Conservation (phyloP, 2,888 invertebrate species). For the Galerucella calmariensis region DNA sequence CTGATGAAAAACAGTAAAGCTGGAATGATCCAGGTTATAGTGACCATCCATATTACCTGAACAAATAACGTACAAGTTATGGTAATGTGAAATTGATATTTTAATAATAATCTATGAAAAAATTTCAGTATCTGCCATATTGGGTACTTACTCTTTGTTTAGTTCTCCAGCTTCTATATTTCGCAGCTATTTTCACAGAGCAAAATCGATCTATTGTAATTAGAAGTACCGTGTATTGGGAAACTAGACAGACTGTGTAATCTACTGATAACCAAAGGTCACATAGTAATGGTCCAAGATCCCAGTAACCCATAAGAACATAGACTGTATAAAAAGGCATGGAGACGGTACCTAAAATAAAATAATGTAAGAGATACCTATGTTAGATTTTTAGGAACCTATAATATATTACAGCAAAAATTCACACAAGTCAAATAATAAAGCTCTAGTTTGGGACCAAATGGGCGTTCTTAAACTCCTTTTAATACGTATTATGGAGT, state of each 20-base stretch:
- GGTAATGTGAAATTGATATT: too few relatives aligned
- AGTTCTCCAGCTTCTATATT: slow-evolving; percentile 96
- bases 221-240: slow-evolving; percentile 97
- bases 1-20: slow-evolving; percentile 96
- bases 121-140: neutral
- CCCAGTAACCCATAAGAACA: slow-evolving; percentile 96
- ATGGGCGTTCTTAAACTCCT: too few relatives aligned
- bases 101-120: too few relatives aligned
- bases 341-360: slow-evolving; percentile 85
- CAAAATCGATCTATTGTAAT: slow-evolving; percentile 99
- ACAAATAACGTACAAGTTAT: neutral
- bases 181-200: slow-evolving; percentile 97
- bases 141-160: slow-evolving; percentile 72
- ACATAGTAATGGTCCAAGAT: slow-evolving; percentile 93
- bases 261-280: slow-evolving; percentile 99
- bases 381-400: too few relatives aligned
- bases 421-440: too few relatives aligned
- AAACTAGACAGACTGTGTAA: slow-evolving; percentile 98
- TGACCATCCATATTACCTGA: slow-evolving; percentile 91
- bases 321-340: slow-evolving; percentile 99
- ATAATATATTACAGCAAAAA: too few relatives aligned
- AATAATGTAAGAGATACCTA: neutral
- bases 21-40: slow-evolving; percentile 97
- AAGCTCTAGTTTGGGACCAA: too few relatives aligned
- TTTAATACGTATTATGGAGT: too few relatives aligned